Evolutionary conservation across 2,888 invertebrate genomes (phyloP).

Genomic region (Mylabris sibirica): DNA sequence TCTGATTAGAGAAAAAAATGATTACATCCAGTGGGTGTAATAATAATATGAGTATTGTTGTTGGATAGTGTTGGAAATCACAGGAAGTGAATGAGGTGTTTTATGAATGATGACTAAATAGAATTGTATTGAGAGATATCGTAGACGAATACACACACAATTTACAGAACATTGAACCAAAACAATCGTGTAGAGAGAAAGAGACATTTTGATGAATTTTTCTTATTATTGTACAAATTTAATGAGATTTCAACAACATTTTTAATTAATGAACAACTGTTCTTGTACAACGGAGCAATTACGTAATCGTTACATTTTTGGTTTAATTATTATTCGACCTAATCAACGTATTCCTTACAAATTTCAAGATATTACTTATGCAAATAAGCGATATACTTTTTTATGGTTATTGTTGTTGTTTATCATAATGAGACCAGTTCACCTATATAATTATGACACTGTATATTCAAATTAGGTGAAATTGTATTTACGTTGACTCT

Average conservation of each 20-base stretch:
- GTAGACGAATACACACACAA: neutral
- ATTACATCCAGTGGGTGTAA: neutral
- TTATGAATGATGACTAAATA: constrained; percentile 11
- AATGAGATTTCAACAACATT: neutral
- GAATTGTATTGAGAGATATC: neutral
- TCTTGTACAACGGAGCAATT: neutral
- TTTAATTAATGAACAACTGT: neutral
- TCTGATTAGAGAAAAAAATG: neutral
- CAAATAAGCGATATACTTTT: constrained; percentile 28
- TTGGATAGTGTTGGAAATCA: neutral
- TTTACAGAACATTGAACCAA: constrained; percentile 2
- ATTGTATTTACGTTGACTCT: neutral
- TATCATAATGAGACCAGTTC: constrained; percentile 27
- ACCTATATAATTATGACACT: constrained; percentile 19
- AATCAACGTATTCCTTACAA: neutral
- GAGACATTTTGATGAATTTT: neutral
- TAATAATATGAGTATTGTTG: neutral
- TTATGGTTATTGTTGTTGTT: constrained; percentile 17
- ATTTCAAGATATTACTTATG: constrained; percentile 15
- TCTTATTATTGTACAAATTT: neutral
- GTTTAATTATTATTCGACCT: neutral
- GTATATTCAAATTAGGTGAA: constrained; percentile 19
- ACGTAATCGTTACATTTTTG: neutral
- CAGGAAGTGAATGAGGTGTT: neutral
- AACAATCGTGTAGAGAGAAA: no score